phyloP scores from a whole-genome alignment of 2,797 vertebrate species.

The Hafferia zeledoni region DNA sequence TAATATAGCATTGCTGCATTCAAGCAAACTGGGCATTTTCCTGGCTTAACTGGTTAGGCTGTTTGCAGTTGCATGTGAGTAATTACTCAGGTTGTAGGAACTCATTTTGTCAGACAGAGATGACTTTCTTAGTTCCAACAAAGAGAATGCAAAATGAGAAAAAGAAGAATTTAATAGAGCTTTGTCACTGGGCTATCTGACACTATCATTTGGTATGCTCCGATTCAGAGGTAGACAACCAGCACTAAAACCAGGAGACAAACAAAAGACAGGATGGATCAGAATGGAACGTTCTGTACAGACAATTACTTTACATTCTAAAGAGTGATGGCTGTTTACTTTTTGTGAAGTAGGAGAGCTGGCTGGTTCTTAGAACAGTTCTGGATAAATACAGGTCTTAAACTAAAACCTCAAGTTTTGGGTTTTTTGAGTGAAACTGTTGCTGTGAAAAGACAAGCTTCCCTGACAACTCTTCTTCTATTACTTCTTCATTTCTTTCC shows the following conservation, averaged over 20 bases:
- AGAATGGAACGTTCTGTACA: neutral
- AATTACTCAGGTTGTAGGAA: constrained; percentile 23
- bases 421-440: neutral
- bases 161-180: constrained; percentile 12
- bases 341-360: neutral
- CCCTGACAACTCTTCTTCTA: neutral
- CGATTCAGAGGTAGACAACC: neutral
- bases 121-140: constrained; percentile 4
- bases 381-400: neutral
- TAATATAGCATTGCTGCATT: constrained; percentile 11
- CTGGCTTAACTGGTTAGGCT: constrained; percentile 25
- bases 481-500: constrained; percentile 2
- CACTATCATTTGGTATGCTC: neutral
- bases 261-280: neutral
- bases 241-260: neutral
- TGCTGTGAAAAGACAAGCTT: constrained; percentile 34
- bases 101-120: neutral
- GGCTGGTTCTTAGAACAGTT: neutral
- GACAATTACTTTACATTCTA: neutral
- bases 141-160: constrained; percentile 16
- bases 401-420: neutral
- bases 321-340: neutral
- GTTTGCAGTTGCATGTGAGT: constrained; percentile 32
- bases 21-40: constrained; percentile 14
- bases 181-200: neutral